These are phyloP conservation scores for Chamaedrilus cognettii DNA, from an alignment of 2,888 invertebrate genomes.

Conservation along the genomic window DNA sequence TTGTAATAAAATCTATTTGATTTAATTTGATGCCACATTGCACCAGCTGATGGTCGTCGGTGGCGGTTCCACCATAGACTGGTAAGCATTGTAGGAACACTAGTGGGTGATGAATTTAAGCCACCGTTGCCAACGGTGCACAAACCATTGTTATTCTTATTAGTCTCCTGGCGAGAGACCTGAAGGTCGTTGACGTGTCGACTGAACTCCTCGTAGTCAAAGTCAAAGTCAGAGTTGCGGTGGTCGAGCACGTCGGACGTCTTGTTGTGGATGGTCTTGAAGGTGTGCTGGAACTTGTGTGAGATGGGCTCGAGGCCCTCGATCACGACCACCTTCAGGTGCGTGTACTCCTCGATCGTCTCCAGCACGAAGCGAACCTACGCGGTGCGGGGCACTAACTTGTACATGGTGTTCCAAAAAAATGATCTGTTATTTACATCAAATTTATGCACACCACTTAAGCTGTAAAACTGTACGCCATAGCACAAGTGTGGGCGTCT, in stretches of 20 bases:
- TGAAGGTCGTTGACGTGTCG: slow-evolving; percentile 72
- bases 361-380: slow-evolving; percentile 71
- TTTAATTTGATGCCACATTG: no score
- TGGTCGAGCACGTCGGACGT: slow-evolving; percentile 81
- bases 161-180: slow-evolving; percentile 42
- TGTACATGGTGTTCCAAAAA: no score
- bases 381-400: no score
- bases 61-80: no score
- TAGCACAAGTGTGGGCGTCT: background rate
- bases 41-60: no score
- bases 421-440: no score
- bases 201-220: slow-evolving; percentile 75
- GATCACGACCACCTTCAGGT: slow-evolving; percentile 74
- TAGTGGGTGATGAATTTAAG: no score
- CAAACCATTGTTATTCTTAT: no score
- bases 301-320: slow-evolving; percentile 79
- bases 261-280: slow-evolving; percentile 70
- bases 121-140: no score
- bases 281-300: slow-evolving; percentile 69
- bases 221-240: slow-evolving; percentile 73
- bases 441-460: background rate
- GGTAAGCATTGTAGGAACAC: no score
- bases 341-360: slow-evolving; percentile 73
- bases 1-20: no score
- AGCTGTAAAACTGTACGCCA: background rate